These are phyloP conservation scores for Psix sp. DNA, from an alignment of 1,140 invertebrate species.

Conservation along the genomic window DNA sequence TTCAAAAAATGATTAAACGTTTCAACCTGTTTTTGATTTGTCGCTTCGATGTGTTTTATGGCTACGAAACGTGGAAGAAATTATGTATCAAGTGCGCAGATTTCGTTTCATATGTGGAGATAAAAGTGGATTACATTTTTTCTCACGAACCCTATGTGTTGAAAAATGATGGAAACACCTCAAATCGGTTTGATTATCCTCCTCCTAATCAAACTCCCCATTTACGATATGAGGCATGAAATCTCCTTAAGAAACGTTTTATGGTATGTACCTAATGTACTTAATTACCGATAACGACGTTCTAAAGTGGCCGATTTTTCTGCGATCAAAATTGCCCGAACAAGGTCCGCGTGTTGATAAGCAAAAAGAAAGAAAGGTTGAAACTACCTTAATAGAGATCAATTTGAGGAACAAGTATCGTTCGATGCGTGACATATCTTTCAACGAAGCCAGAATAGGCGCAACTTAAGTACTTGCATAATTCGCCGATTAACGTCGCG, in stretches of 20 bases:
- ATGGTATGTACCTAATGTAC: too few relatives aligned
- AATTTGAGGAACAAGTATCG: constrained; percentile 29
- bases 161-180: too few relatives aligned
- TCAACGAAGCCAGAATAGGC: constrained; percentile 3
- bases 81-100: too few relatives aligned
- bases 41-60: too few relatives aligned
- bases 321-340: constrained; percentile 32
- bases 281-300: constrained; percentile 33
- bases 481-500: constrained; percentile 36
- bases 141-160: too few relatives aligned
- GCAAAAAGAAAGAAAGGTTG: constrained; percentile 25
- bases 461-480: constrained; percentile 43
- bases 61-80: too few relatives aligned
- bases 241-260: neutral
- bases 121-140: too few relatives aligned
- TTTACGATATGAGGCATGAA: neutral
- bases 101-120: too few relatives aligned
- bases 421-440: constrained; percentile 33
- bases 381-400: constrained; percentile 41
- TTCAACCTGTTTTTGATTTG: too few relatives aligned
- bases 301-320: constrained; percentile 27
- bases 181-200: too few relatives aligned
- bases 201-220: too few relatives aligned
- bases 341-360: constrained; percentile 21
- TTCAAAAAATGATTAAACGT: too few relatives aligned